A percentile compares a stretch with the other conserved stretches of the same genome.
phyloP scores from a whole-genome alignment of 2,113 vertebrate genomes.

The Setophaga petechia region DNA sequence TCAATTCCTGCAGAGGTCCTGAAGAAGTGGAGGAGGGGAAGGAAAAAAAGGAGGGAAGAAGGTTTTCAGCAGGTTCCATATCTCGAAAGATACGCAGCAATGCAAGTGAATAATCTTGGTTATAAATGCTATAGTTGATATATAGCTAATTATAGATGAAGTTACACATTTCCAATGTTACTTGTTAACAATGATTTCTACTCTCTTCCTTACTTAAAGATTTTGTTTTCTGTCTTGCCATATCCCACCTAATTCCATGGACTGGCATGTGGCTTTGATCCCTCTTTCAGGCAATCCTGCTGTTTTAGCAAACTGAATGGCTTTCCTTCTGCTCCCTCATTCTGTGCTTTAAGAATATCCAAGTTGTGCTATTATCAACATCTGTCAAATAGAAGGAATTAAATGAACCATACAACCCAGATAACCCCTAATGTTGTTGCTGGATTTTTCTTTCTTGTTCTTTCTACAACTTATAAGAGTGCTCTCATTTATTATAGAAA shows the following conservation, averaged over 20 bases:
- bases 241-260: not conserved
- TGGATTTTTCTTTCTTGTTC: not conserved
- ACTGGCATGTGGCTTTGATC: not conserved
- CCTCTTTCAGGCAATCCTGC: not conserved
- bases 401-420: not conserved
- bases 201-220: not conserved
- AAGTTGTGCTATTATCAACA: not conserved
- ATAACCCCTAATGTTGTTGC: not conserved
- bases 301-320: not conserved
- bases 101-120: too few relatives aligned
- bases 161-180: not conserved
- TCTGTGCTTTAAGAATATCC: not conserved
- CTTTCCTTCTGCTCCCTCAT: not conserved
- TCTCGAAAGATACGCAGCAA: too few relatives aligned
- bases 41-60: too few relatives aligned
- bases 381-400: not conserved
- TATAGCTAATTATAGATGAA: not conserved
- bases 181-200: not conserved
- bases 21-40: too few relatives aligned
- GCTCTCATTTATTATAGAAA: not conserved
- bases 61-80: too few relatives aligned
- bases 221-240: not conserved
- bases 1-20: too few relatives aligned
- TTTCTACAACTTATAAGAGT: not conserved
- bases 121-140: not conserved